A percentile compares a stretch with the other conserved stretches of the same genome.
Conservation (phyloP, 2,797 vertebrate species). For the Siniperca obscura region DNA sequence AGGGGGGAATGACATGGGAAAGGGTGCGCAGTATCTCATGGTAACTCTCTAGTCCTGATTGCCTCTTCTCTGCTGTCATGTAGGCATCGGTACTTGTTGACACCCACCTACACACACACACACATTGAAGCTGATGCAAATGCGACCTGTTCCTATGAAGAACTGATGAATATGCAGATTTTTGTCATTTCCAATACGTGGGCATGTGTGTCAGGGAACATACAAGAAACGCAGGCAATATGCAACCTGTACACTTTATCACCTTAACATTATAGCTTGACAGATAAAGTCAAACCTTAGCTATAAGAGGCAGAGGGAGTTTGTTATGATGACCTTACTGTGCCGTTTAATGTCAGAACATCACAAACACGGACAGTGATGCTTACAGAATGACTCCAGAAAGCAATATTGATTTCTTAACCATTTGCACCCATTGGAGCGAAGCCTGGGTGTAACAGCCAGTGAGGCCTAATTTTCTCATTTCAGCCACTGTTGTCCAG, state of each 20-base stretch:
- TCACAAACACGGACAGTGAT: background rate
- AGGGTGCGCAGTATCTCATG: constrained; percentile 46
- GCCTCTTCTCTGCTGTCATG: constrained; percentile 46
- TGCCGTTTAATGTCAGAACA: background rate
- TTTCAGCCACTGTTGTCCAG: background rate
- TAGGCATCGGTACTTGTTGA: constrained; percentile 47
- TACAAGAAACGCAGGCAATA: constrained; percentile 10
- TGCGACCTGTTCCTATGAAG: constrained; percentile 51
- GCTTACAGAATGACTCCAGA: background rate
- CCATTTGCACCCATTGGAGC: background rate
- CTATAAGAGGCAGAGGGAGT: background rate
- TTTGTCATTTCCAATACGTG: constrained; percentile 32
- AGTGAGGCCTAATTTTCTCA: constrained; percentile 15
- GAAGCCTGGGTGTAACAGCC: background rate
- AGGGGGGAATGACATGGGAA: constrained; percentile 8
- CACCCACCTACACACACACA: constrained; percentile 30
- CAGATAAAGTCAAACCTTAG: constrained; percentile 7
- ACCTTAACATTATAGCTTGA: background rate
- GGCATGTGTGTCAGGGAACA: constrained; percentile 24
- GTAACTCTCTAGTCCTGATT: constrained; percentile 50
- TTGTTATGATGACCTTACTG: background rate
- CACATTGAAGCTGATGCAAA: constrained; percentile 46
- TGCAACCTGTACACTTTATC: constrained; percentile 12
- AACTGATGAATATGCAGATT: constrained; percentile 64
- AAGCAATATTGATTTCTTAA: constrained; percentile 13